Conservation (phyloP, 2,888 invertebrate genomes). For the Epistrophella euchroma region DNA sequence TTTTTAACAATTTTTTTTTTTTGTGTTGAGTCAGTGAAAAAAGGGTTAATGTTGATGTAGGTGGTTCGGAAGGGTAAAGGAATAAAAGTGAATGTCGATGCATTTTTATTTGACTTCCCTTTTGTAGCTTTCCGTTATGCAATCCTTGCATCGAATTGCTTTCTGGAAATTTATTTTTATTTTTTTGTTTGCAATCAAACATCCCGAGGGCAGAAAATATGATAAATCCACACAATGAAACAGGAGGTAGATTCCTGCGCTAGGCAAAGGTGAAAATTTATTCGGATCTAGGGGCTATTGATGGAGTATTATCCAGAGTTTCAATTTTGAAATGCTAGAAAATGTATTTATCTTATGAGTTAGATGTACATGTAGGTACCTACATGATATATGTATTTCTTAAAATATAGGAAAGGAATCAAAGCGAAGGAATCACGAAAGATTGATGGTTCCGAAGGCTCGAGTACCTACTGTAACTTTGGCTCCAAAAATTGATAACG, state of each 20-base stretch:
- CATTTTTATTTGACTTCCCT: conserved; percentile 65
- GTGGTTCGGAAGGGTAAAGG: neutral
- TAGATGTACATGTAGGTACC: no score
- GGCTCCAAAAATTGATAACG: no score
- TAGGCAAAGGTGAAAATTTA: conserved; percentile 55
- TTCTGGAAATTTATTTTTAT: conserved; percentile 38
- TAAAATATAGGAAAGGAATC: no score
- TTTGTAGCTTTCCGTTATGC: conserved; percentile 10
- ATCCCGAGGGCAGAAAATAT: conserved; percentile 73
- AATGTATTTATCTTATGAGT: no score
- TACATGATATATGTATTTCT: no score
- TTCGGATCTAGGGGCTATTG: conserved; percentile 44
- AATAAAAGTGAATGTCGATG: conserved; percentile 51
- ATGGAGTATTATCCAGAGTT: neutral
- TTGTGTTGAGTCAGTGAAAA: conserved; percentile 10
- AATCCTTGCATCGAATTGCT: conserved; percentile 61
- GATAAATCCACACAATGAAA: conserved; percentile 72
- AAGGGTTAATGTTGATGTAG: neutral
- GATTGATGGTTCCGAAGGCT: no score
- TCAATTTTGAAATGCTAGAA: no score
- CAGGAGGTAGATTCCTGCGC: conserved; percentile 33
- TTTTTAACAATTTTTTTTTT: conserved; percentile 6
- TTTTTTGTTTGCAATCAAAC: conserved; percentile 65
- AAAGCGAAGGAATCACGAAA: no score
- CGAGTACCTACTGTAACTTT: no score